phyloP scores from a whole-genome alignment of 1,140 invertebrate genomes.

The Papilio machaon region DNA sequence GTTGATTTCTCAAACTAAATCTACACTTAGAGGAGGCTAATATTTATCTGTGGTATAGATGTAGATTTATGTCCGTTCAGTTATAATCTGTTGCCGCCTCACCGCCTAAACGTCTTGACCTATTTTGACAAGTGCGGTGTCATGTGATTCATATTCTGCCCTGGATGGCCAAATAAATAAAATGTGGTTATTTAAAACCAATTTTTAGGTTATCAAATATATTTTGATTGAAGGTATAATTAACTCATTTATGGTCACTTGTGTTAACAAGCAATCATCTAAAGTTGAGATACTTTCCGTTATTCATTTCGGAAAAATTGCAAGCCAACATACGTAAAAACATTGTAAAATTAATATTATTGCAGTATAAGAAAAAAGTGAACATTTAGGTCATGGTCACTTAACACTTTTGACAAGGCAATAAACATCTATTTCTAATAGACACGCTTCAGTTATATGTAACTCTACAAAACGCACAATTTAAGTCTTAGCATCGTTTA shows the following conservation, averaged over 20 bases:
- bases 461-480: neutral
- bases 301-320: too few relatives aligned
- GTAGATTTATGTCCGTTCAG: neutral
- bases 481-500: neutral
- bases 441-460: neutral
- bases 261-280: too few relatives aligned
- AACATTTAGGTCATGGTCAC: conserved; percentile 23
- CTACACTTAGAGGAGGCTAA: neutral
- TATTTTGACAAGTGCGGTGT: neutral
- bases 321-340: neutral
- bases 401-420: neutral
- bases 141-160: neutral
- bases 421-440: neutral
- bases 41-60: neutral
- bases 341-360: neutral
- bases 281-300: too few relatives aligned
- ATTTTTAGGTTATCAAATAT: neutral
- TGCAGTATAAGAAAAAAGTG: neutral
- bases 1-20: neutral
- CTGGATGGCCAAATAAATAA: neutral
- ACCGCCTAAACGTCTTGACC: neutral
- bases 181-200: neutral
- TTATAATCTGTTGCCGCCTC: neutral
- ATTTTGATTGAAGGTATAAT: too few relatives aligned
- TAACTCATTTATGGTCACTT: too few relatives aligned